Evolutionary conservation across 2,888 invertebrate species (phyloP).

Genomic region (Adelphocoris suturalis): DNA sequence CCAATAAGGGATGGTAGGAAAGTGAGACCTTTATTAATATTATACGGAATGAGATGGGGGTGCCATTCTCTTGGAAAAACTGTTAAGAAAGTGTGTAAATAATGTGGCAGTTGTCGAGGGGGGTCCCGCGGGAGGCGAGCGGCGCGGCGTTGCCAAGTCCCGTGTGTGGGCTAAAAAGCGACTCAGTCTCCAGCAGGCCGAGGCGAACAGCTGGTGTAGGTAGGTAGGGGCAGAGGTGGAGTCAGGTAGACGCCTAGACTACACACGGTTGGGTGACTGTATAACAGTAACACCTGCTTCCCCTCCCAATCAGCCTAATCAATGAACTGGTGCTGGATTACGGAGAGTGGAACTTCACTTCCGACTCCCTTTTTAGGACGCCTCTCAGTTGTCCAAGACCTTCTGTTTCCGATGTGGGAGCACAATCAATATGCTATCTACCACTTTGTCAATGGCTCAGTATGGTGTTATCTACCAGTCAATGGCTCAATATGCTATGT

Average conservation of each 20-base stretch:
- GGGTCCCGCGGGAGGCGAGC: not conserved
- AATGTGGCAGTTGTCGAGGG: not conserved
- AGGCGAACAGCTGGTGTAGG: slow-evolving; percentile 36
- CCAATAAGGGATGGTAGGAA: too few relatives aligned
- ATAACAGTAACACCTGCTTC: slow-evolving; percentile 29
- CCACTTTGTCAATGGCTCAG: too few relatives aligned
- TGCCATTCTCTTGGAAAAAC: not conserved
- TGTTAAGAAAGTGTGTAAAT: slow-evolving; percentile 22
- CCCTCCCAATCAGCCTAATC: slow-evolving; percentile 25
- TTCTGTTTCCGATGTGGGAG: too few relatives aligned
- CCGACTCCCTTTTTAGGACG: not conserved
- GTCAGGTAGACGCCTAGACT: not conserved
- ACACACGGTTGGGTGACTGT: not conserved
- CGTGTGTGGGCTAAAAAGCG: slow-evolving; percentile 4
- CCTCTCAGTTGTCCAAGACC: too few relatives aligned
- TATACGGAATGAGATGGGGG: not conserved
- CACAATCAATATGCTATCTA: too few relatives aligned
- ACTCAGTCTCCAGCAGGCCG: not conserved
- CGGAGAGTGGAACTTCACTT: not conserved
- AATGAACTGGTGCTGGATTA: not conserved
- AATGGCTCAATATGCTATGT: too few relatives aligned
- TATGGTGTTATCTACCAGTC: too few relatives aligned
- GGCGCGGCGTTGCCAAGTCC: slow-evolving; percentile 33
- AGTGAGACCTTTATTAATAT: too few relatives aligned
- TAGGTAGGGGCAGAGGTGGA: not conserved